Conservation (phyloP, 2,888 invertebrate species). For the Zygaena filipendulae region DNA sequence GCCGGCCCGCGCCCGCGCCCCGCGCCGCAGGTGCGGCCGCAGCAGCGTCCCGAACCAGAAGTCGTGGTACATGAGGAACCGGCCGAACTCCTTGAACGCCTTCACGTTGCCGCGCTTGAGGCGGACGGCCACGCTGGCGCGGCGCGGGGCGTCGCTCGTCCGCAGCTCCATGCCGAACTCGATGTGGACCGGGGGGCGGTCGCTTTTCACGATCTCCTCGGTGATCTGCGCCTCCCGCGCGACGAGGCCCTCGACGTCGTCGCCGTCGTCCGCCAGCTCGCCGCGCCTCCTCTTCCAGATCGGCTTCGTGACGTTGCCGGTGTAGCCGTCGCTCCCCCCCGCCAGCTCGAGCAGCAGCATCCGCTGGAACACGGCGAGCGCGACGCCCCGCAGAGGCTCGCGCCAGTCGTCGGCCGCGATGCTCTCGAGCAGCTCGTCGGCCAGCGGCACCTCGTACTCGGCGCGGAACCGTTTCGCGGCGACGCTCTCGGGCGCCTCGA, state of each 20-base stretch:
- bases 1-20: too few relatives aligned
- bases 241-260: conserved; percentile 20
- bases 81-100: conserved; percentile 32
- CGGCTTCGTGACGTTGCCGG: conserved; percentile 22
- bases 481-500: conserved; percentile 29
- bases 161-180: conserved; percentile 28
- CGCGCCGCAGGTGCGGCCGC: conserved; percentile 21
- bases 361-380: conserved; percentile 28
- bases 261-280: conserved; percentile 17
- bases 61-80: conserved; percentile 29
- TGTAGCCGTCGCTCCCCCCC: conserved; percentile 30
- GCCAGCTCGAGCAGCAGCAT: conserved; percentile 29
- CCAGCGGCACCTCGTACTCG: too few relatives aligned
- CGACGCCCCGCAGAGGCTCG: conserved; percentile 21
- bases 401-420: conserved; percentile 35
- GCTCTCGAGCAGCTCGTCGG: conserved; percentile 20
- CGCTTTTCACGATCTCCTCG: conserved; percentile 26
- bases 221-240: conserved; percentile 32
- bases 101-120: conserved; percentile 24
- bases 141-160: conserved; percentile 22
- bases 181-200: conserved; percentile 21
- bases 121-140: conserved; percentile 20
- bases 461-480: too few relatives aligned
- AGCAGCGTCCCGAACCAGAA: conserved; percentile 29
- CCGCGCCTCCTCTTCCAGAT: conserved; percentile 38